phyloP scores from a whole-genome alignment of 2,888 invertebrate species.

The Cephus nigrinus region DNA sequence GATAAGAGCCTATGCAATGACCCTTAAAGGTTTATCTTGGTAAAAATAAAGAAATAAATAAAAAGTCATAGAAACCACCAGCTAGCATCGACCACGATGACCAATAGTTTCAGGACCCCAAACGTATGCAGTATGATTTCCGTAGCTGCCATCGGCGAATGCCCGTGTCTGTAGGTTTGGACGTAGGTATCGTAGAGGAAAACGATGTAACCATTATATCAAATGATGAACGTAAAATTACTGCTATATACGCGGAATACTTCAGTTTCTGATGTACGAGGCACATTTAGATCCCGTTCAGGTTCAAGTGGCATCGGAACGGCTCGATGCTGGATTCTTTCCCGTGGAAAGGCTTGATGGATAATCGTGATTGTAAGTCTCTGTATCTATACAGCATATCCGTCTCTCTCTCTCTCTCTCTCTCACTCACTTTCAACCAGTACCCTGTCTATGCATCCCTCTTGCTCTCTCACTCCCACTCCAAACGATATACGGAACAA shows the following conservation, averaged over 20 bases:
- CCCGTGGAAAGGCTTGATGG: slow-evolving; percentile 19
- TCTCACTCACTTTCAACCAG: slow-evolving; percentile 6
- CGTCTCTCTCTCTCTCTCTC: neutral
- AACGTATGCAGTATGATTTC: neutral
- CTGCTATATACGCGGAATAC: slow-evolving; percentile 28
- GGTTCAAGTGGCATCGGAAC: slow-evolving; percentile 19
- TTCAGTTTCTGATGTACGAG: slow-evolving; percentile 25
- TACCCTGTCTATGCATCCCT: slow-evolving; percentile 2
- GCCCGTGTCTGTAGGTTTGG: neutral
- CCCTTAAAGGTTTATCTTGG: neutral
- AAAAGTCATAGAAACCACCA: neutral
- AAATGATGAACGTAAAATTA: slow-evolving; percentile 4
- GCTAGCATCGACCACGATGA: neutral
- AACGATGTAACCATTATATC: slow-evolving; percentile 2
- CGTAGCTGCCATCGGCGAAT: neutral
- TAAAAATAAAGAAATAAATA: neutral
- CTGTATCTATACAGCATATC: neutral
- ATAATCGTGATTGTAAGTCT: slow-evolving; percentile 21
- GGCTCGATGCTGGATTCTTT: slow-evolving; percentile 9
- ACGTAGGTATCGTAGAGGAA: neutral
- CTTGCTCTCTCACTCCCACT: slow-evolving; percentile 12
- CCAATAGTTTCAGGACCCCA: neutral
- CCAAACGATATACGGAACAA: slow-evolving; percentile 15
- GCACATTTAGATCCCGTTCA: slow-evolving; percentile 23
- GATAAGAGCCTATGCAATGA: neutral